These are phyloP conservation scores for Archaeoteleia sp. DNA, from an alignment of 2,888 invertebrate genomes.

Conservation along the genomic window DNA sequence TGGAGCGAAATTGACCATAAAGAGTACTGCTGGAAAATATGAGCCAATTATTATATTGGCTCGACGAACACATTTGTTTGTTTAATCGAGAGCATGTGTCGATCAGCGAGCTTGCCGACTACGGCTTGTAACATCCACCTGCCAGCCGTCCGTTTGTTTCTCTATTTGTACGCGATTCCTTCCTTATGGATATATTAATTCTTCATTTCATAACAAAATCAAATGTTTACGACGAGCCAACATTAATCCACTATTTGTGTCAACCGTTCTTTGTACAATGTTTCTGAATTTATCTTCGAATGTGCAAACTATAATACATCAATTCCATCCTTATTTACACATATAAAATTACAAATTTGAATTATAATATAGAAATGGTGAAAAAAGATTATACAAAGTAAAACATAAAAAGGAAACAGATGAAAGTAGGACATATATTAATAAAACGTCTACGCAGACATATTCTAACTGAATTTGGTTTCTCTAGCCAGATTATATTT, in stretches of 20 bases:
- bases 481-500: too few species aligned
- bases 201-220: constrained; percentile 32
- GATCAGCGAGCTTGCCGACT: constrained; percentile 18
- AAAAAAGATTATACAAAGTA: too few species aligned
- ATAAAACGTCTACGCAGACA: too few species aligned
- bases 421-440: too few species aligned
- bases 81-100: constrained; percentile 56
- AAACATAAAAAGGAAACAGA: too few species aligned
- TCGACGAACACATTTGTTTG: constrained; percentile 62
- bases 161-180: constrained; percentile 33
- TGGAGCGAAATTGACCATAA: constrained; percentile 53
- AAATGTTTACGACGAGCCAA: constrained; percentile 37
- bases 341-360: too few species aligned
- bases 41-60: constrained; percentile 66
- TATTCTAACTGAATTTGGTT: too few species aligned
- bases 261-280: constrained; percentile 1
- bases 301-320: constrained; percentile 19
- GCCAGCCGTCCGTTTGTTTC: constrained; percentile 24
- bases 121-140: constrained; percentile 23
- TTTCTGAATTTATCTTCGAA: constrained; percentile 13
- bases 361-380: too few species aligned
- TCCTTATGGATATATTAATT: constrained; percentile 27
- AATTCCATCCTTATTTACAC: background rate
- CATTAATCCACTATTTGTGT: constrained; percentile 6
- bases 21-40: constrained; percentile 57